A percentile compares a stretch with the other conserved stretches of the same genome.
Conservation (phyloP, 2,888 invertebrate species). For the Lithophane ornitopus region DNA sequence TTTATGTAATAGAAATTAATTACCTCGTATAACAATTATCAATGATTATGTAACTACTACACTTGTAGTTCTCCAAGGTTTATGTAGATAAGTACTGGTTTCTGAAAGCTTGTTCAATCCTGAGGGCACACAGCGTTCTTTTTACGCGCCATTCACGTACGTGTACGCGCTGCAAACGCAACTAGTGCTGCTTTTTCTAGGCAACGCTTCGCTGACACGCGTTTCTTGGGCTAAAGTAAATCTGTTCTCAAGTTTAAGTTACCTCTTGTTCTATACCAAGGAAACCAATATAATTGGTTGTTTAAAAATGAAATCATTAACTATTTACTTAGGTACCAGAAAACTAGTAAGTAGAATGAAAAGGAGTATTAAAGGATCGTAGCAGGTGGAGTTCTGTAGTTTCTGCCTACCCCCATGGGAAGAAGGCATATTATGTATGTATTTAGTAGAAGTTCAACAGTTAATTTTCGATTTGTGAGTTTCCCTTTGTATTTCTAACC, state of each 20-base stretch:
- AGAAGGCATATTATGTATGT: background rate
- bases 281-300: background rate
- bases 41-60: conserved; percentile 18
- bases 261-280: background rate
- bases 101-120: background rate
- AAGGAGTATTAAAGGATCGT: background rate
- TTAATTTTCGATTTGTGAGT: background rate
- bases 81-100: background rate
- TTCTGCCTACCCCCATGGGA: background rate
- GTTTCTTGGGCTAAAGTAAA: background rate
- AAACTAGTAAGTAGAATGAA: background rate
- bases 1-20: conserved; percentile 31
- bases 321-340: background rate
- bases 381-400: background rate
- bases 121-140: too few relatives aligned
- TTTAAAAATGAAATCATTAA: background rate
- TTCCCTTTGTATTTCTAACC: background rate
- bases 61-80: background rate
- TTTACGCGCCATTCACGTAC: too few relatives aligned
- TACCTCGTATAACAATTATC: background rate
- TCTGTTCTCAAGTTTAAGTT: background rate
- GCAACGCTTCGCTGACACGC: too few relatives aligned
- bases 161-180: too few relatives aligned
- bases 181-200: too few relatives aligned
- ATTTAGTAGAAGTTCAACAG: background rate